Evolutionary conservation across 64 coral and sea anemone genomes (phyloP).

Genomic region (Pocillopora damicornis): DNA sequence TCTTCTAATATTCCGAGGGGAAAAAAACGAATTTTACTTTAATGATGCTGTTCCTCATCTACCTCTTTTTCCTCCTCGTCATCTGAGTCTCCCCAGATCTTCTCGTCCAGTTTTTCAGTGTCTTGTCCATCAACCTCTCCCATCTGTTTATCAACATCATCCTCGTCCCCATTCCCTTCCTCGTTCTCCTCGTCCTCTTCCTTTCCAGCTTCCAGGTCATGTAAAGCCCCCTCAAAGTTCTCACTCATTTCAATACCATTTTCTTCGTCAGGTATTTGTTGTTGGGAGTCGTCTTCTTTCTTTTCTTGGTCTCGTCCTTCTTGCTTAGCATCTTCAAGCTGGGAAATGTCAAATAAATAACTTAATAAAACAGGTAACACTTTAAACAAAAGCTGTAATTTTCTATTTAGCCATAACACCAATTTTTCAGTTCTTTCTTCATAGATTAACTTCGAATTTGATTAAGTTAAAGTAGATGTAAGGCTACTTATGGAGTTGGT

Average conservation of each 20-base stretch:
- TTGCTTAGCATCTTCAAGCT: conserved; percentile 81
- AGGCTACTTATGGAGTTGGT: too few species aligned
- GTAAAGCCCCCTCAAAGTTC: conserved; percentile 83
- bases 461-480: too few species aligned
- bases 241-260: conserved; percentile 96
- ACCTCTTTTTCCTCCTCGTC: conserved; percentile 80
- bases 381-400: too few species aligned
- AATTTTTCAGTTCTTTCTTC: too few species aligned
- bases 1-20: not conserved
- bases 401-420: too few species aligned
- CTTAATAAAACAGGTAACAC: too few species aligned
- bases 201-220: conserved; percentile 71
- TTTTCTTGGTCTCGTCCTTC: conserved; percentile 72
- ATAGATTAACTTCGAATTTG: too few species aligned
- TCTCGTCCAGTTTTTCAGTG: conserved; percentile 81
- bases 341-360: not conserved
- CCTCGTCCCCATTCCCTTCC: conserved; percentile 62
- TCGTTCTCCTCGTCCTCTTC: conserved; percentile 53
- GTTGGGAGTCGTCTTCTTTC: conserved; percentile 58
- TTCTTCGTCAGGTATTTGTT: conserved; percentile 94
- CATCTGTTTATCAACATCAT: conserved; percentile 90
- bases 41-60: not conserved
- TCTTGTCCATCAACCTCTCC: conserved; percentile 78
- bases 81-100: conserved; percentile 96
- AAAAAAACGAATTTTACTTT: not conserved